A percentile compares a stretch with the other conserved stretches of the same genome.
These are phyloP conservation scores for Hirtodrosophila duncani DNA, from an alignment of 2,888 invertebrate species.

Conservation along the genomic window DNA sequence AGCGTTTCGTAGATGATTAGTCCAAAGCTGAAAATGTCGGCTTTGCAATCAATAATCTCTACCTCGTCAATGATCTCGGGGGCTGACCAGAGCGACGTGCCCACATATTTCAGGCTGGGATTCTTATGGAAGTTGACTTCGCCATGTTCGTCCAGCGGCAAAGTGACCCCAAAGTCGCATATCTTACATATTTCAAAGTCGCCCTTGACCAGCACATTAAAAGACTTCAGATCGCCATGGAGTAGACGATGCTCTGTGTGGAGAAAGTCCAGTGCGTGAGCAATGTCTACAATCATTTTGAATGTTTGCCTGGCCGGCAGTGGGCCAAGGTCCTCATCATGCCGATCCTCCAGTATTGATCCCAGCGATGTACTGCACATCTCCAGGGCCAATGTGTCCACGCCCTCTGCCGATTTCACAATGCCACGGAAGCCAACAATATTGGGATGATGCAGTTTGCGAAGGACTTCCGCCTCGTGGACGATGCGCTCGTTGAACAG, in stretches of 20 bases:
- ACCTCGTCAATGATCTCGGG: constrained; percentile 85
- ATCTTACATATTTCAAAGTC: constrained; percentile 87
- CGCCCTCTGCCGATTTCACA: constrained; percentile 72
- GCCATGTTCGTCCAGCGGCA: constrained; percentile 84
- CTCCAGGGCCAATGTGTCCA: constrained; percentile 87
- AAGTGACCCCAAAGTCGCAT: constrained; percentile 91
- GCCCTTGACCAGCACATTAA: constrained; percentile 87
- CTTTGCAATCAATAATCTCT: constrained; percentile 82
- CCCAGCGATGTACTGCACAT: constrained; percentile 86
- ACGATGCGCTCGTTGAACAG: constrained; percentile 81
- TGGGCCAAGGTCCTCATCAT: constrained; percentile 81
- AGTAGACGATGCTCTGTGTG: constrained; percentile 85
- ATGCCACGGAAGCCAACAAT: constrained; percentile 87
- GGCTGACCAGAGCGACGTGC: constrained; percentile 85
- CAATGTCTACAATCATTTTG: constrained; percentile 84
- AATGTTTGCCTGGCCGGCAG: constrained; percentile 83
- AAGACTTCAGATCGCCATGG: constrained; percentile 92
- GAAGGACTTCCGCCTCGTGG: constrained; percentile 85
- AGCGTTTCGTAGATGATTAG: constrained; percentile 90
- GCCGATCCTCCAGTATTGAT: constrained; percentile 85
- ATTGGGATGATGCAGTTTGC: constrained; percentile 86
- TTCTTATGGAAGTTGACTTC: constrained; percentile 80
- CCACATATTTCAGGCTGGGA: constrained; percentile 81
- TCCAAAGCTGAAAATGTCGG: constrained; percentile 90
- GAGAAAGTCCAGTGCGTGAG: constrained; percentile 86